Evolutionary conservation across 2,113 vertebrate species (phyloP).

Genomic region (Megaptera novaeangliae): DNA sequence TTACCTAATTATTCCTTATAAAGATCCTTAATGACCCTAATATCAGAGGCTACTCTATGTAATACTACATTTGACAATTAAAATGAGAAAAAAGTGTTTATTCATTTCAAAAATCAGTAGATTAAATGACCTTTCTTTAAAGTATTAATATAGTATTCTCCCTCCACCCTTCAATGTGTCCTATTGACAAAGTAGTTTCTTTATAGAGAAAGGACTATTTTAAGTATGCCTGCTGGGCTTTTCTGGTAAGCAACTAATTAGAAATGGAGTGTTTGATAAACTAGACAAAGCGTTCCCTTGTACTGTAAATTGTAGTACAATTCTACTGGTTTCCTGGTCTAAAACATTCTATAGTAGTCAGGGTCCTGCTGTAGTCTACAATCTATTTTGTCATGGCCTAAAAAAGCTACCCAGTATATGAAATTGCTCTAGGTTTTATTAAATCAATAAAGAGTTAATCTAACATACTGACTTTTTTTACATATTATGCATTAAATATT

Average conservation of each 20-base stretch:
- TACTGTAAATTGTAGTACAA: slow-evolving; percentile 81
- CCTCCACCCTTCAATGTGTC: not conserved
- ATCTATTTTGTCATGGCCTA: slow-evolving; percentile 72
- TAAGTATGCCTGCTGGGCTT: slow-evolving; percentile 79
- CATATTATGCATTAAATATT: not conserved
- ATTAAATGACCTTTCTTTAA: slow-evolving; percentile 66
- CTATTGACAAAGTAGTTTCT: slow-evolving; percentile 68
- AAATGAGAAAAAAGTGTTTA: slow-evolving; percentile 29
- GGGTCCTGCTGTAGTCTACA: slow-evolving; percentile 77
- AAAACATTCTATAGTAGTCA: slow-evolving; percentile 75
- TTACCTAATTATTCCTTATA: not conserved
- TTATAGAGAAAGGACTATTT: slow-evolving; percentile 82
- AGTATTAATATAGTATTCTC: slow-evolving; percentile 50
- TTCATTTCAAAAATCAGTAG: slow-evolving; percentile 14
- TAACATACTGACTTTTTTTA: slow-evolving; percentile 56
- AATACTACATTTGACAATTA: not conserved
- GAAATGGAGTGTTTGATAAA: slow-evolving; percentile 78
- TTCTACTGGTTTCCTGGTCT: slow-evolving; percentile 77
- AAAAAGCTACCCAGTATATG: slow-evolving; percentile 71
- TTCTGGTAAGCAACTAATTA: slow-evolving; percentile 77
- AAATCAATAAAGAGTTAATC: slow-evolving; percentile 62
- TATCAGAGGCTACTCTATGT: not conserved
- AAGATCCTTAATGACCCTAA: not conserved
- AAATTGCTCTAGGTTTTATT: slow-evolving; percentile 65
- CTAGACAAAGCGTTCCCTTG: slow-evolving; percentile 89